Evolutionary conservation across 1,140 invertebrate species (phyloP).

Genomic region (Psilanteris sp.): DNA sequence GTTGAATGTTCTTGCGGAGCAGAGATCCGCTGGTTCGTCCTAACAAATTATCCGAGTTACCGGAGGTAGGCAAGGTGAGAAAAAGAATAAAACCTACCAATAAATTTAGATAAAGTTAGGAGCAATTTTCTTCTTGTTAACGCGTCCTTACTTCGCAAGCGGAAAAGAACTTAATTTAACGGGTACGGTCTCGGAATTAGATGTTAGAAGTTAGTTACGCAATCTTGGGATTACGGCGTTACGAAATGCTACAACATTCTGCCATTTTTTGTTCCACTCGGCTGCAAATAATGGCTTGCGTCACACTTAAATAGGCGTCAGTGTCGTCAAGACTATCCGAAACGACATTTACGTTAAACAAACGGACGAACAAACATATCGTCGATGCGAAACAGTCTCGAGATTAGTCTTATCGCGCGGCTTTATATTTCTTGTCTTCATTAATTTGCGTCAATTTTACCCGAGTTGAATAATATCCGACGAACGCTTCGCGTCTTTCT

Average conservation of each 20-base stretch:
- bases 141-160: constrained; percentile 58
- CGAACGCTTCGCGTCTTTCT: too few relatives aligned
- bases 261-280: constrained; percentile 24
- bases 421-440: too few relatives aligned
- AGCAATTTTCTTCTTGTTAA: constrained; percentile 74
- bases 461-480: too few relatives aligned
- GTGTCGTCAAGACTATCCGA: too few relatives aligned
- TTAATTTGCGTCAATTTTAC: too few relatives aligned
- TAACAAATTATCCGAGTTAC: constrained; percentile 62
- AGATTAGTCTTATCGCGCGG: too few relatives aligned
- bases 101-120: constrained; percentile 71
- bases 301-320: constrained; percentile 14
- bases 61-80: constrained; percentile 31
- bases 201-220: constrained; percentile 69
- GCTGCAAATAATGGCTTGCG: constrained; percentile 4
- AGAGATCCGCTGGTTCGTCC: constrained; percentile 40
- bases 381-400: too few relatives aligned
- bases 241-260: constrained; percentile 40
- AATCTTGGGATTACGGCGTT: constrained; percentile 64
- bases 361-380: too few relatives aligned
- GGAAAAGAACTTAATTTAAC: constrained; percentile 71
- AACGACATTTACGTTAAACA: too few relatives aligned
- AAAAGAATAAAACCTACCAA: constrained; percentile 62
- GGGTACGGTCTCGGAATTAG: constrained; percentile 65
- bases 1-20: constrained; percentile 16